Percentiles rank a stretch among this genome's conserved stretches.
These are phyloP conservation scores for Sula dactylatra DNA, from an alignment of 2,113 vertebrate species.

Conservation along the genomic window DNA sequence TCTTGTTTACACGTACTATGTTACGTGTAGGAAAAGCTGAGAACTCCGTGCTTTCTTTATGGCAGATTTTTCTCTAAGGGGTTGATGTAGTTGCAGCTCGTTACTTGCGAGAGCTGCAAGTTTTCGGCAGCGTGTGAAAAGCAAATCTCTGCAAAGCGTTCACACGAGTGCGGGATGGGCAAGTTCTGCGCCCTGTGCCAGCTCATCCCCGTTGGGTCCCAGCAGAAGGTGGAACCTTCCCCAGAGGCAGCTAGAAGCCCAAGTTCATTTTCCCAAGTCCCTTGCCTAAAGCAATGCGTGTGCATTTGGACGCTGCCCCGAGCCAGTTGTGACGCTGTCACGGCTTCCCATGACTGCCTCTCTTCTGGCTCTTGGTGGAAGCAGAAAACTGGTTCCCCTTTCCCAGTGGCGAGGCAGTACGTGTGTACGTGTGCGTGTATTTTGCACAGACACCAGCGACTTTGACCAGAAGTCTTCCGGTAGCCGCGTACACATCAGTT, in stretches of 20 bases:
- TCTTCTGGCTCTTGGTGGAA: neutral
- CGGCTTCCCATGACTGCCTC: accelerated
- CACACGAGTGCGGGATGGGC: neutral
- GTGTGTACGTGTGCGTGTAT: accelerated
- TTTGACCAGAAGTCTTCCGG: neutral
- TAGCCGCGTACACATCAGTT: accelerated
- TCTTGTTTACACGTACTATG: neutral
- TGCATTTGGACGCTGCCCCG: neutral
- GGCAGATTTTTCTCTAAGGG: neutral
- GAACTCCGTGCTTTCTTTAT: neutral
- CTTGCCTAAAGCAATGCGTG: neutral
- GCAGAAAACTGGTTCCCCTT: neutral
- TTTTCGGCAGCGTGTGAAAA: neutral
- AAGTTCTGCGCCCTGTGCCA: neutral
- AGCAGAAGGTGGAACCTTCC: neutral
- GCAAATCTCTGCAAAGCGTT: neutral
- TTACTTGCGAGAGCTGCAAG: neutral
- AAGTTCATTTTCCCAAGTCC: neutral
- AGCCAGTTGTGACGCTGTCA: accelerated
- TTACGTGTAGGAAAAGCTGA: neutral
- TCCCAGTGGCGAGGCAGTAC: neutral
- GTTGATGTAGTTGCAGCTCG: neutral
- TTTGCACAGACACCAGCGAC: neutral
- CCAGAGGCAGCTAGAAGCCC: neutral
- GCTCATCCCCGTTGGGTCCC: neutral